Evolutionary conservation across 1,140 invertebrate species (phyloP).

Genomic region (Anthonomus grandis): DNA sequence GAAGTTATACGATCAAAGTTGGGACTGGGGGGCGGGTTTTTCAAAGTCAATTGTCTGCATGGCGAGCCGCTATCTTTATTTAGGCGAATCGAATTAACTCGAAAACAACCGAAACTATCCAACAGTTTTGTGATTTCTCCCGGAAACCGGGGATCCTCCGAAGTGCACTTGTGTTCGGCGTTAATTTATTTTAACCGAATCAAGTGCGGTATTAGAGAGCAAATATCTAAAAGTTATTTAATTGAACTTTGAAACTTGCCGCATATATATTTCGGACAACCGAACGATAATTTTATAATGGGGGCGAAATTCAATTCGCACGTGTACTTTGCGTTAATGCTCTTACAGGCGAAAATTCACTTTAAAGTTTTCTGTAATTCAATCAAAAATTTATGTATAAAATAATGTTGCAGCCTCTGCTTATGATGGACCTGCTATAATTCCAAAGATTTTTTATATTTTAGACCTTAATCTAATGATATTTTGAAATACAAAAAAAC

Average conservation of each 20-base stretch:
- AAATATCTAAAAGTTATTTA: conserved; percentile 23
- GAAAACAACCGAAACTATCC: conserved; percentile 28
- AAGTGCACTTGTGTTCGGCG: conserved; percentile 24
- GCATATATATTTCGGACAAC: no score
- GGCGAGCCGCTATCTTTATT: conserved; percentile 29
- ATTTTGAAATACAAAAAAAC: no score
- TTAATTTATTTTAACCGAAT: conserved; percentile 26
- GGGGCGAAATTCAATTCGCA: no score
- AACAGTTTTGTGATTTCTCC: conserved; percentile 28
- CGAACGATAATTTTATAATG: no score
- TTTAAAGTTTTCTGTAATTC: no score
- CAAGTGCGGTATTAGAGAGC: conserved; percentile 10
- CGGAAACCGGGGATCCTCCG: conserved; percentile 27
- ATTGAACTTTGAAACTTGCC: conserved; percentile 16
- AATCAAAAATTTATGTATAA: no score
- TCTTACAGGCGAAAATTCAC: no score
- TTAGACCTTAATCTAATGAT: no score
- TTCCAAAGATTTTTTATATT: no score
- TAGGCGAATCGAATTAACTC: conserved; percentile 27
- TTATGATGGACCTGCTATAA: no score
- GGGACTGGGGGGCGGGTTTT: conserved; percentile 21
- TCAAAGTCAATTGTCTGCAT: conserved; percentile 27
- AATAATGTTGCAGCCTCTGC: no score
- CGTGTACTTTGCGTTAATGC: no score
- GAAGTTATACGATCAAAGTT: conserved; percentile 25